A percentile compares a stretch with the other conserved stretches of the same genome.
These are phyloP conservation scores for Strongylocentrotus purpuratus DNA, from an alignment of 35 echinoderm and acorn worm species.

Conservation along the genomic window DNA sequence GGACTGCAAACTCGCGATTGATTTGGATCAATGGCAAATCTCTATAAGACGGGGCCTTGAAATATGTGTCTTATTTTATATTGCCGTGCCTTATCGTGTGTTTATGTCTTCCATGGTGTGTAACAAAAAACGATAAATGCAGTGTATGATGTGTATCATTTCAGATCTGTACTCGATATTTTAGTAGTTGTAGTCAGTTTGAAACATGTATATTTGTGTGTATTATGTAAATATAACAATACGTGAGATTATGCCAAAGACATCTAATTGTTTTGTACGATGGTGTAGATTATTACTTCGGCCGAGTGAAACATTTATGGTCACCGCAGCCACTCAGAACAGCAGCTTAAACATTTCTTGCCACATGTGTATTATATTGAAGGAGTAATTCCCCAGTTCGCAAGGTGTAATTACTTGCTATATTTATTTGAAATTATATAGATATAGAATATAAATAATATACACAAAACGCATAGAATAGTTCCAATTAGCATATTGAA, in stretches of 20 bases:
- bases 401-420: neutral
- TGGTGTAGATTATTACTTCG: neutral
- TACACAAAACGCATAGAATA: neutral
- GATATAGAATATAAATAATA: neutral
- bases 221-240: conserved; percentile 5
- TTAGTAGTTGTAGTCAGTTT: neutral
- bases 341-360: neutral
- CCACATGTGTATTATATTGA: neutral
- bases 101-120: neutral
- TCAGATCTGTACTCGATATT: neutral
- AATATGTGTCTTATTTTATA: neutral
- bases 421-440: neutral
- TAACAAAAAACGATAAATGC: neutral
- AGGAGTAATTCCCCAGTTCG: neutral
- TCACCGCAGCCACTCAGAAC: neutral
- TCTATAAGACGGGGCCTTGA: neutral
- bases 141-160: neutral
- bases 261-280: neutral
- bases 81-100: neutral
- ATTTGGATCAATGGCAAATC: no score
- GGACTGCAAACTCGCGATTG: no score
- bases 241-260: neutral
- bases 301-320: neutral
- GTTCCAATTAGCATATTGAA: no score
- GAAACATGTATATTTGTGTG: neutral